These are phyloP conservation scores for Sinosuthora webbiana DNA, from an alignment of 2,113 vertebrate species.

Conservation along the genomic window DNA sequence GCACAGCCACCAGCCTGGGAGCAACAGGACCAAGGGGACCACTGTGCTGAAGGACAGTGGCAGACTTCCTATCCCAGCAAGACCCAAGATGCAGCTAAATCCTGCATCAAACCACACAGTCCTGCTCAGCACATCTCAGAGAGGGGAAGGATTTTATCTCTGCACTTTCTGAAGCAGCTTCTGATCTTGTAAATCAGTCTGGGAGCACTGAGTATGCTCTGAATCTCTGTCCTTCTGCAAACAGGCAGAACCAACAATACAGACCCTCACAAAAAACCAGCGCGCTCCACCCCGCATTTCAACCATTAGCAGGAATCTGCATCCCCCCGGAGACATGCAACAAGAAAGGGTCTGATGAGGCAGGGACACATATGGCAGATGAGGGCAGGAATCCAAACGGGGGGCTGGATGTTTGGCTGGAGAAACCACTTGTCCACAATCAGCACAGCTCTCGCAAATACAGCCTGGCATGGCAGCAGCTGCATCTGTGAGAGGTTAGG, in stretches of 20 bases:
- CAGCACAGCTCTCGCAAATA: neutral
- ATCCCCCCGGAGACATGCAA: neutral
- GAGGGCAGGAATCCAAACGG: slow-evolving; percentile 11
- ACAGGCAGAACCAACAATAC: neutral
- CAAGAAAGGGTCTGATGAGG: neutral
- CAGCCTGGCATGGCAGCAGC: neutral
- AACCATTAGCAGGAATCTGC: neutral
- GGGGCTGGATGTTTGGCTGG: neutral
- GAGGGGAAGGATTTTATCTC: neutral
- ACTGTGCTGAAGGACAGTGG: neutral
- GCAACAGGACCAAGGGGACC: neutral
- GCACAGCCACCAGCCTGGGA: neutral
- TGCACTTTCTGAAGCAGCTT: neutral
- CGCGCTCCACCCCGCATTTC: accelerated
- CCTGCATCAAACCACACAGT: neutral
- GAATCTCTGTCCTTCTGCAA: neutral
- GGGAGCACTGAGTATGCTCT: neutral
- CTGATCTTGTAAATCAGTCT: neutral
- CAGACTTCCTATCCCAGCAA: neutral
- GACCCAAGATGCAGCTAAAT: neutral
- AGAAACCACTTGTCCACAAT: neutral
- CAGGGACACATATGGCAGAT: neutral
- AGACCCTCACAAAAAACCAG: neutral
- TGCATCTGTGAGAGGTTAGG: accelerated
- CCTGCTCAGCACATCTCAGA: neutral